Percentiles rank a stretch among this genome's conserved stretches.
Evolutionary conservation across 1,140 invertebrate species (phyloP).

Genomic region (Bombus ignitus): DNA sequence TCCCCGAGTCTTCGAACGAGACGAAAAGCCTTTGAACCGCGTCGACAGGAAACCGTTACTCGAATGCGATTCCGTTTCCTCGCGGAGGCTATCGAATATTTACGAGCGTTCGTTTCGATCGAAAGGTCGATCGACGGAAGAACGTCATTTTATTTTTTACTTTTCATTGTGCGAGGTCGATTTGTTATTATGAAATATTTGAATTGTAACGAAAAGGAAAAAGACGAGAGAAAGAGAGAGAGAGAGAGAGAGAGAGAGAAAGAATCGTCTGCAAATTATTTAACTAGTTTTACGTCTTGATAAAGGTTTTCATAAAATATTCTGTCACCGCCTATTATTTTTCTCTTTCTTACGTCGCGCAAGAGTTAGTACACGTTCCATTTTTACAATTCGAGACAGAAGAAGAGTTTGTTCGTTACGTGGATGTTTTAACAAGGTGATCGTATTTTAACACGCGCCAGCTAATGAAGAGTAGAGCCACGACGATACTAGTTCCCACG

Average conservation of each 20-base stretch:
- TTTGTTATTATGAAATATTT: not conserved
- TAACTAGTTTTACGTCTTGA: slow-evolving; percentile 26
- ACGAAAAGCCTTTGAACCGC: not conserved
- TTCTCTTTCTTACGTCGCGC: not conserved
- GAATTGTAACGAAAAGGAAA: not conserved
- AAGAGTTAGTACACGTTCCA: not conserved
- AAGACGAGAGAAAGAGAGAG: no score
- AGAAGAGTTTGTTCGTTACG: not conserved
- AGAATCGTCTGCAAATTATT: slow-evolving; percentile 25
- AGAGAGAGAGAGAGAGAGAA: not conserved
- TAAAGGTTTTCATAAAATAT: slow-evolving; percentile 1
- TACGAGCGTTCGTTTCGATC: not conserved
- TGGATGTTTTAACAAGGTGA: slow-evolving; percentile 21
- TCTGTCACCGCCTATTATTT: not conserved
- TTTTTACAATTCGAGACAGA: not conserved
- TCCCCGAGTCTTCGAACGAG: not conserved
- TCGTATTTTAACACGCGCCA: slow-evolving; percentile 15
- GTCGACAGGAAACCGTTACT: not conserved
- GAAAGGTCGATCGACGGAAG: not conserved
- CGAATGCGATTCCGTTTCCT: slow-evolving; percentile 3
- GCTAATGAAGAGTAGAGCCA: slow-evolving; percentile 29
- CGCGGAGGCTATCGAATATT: not conserved
- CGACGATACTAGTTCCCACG: slow-evolving; percentile 76
- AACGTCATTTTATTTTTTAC: not conserved
- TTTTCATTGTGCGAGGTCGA: not conserved